phyloP scores from a whole-genome alignment of 1,140 invertebrate genomes.

The Brachionus koreanus region DNA sequence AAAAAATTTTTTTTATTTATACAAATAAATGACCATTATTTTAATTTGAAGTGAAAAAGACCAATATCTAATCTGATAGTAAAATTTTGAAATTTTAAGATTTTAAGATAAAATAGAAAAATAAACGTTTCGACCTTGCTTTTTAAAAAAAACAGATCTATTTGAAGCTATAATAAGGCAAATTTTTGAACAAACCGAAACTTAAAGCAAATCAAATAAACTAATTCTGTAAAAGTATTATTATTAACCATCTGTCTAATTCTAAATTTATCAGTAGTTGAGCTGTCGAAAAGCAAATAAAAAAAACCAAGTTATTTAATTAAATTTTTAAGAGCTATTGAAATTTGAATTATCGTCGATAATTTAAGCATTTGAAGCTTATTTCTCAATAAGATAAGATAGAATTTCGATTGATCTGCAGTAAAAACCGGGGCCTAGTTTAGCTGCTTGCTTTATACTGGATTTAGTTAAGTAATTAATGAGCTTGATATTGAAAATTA shows the following conservation, averaged over 20 bases:
- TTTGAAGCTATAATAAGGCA: not conserved
- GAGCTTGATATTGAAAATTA: conserved; percentile 5
- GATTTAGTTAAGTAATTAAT: conserved; percentile 7
- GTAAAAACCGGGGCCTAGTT: not conserved
- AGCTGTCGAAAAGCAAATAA: not conserved
- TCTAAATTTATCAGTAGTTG: not conserved
- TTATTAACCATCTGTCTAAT: conserved; percentile 3
- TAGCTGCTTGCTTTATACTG: not conserved
- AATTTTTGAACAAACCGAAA: not conserved
- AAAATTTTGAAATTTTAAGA: no score
- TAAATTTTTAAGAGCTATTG: conserved; percentile 9
- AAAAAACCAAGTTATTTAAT: not conserved
- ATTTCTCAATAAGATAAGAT: not conserved
- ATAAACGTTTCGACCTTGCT: not conserved
- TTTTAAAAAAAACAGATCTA: not conserved
- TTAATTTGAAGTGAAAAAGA: no score
- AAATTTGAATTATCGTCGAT: conserved; percentile 2
- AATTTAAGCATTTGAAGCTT: conserved; percentile 1
- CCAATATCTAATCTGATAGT: no score
- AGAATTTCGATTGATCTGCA: not conserved
- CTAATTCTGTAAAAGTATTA: not conserved
- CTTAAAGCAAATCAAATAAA: not conserved
- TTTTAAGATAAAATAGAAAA: no score
- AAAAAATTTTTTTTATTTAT: not conserved
- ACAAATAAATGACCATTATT: no score